phyloP scores from a whole-genome alignment of 2,888 invertebrate genomes.

The Colostygia pectinataria region DNA sequence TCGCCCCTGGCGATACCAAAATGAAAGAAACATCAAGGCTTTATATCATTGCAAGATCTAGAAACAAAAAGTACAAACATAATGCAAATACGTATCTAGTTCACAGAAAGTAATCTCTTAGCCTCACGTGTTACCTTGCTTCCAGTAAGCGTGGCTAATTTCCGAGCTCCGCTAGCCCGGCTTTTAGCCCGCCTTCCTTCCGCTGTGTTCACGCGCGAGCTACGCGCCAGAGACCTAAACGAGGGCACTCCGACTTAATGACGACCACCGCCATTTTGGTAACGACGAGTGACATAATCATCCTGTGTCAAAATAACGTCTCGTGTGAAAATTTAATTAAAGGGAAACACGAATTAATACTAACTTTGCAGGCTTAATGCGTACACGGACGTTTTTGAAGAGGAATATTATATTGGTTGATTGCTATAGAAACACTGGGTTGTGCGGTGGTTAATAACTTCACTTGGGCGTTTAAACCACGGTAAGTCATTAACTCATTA shows the following conservation, averaged over 20 bases:
- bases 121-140: slow-evolving; percentile 66
- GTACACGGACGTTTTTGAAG: background rate
- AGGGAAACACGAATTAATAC: slow-evolving; percentile 35
- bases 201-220: slow-evolving; percentile 52
- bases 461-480: too few relatives aligned
- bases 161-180: slow-evolving; percentile 51
- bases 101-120: slow-evolving; percentile 67
- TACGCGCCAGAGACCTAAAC: slow-evolving; percentile 65
- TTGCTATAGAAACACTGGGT: too few relatives aligned
- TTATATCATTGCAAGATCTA: slow-evolving; percentile 2
- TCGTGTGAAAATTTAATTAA: slow-evolving; percentile 38
- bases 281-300: slow-evolving; percentile 56
- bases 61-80: slow-evolving; percentile 15
- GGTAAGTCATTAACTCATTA: too few relatives aligned
- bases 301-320: slow-evolving; percentile 37
- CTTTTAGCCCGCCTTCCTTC: slow-evolving; percentile 75
- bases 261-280: slow-evolving; percentile 69
- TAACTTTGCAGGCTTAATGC: slow-evolving; percentile 3
- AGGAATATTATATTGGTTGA: background rate
- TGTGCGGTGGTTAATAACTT: too few relatives aligned
- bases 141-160: slow-evolving; percentile 71
- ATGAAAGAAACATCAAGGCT: slow-evolving; percentile 3
- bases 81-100: slow-evolving; percentile 53
- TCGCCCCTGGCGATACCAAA: slow-evolving; percentile 1
- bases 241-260: slow-evolving; percentile 75